Percentiles rank a stretch among this genome's conserved stretches.
Conservation (phyloP, 2,888 invertebrate species). For the Erebia epiphron region DNA sequence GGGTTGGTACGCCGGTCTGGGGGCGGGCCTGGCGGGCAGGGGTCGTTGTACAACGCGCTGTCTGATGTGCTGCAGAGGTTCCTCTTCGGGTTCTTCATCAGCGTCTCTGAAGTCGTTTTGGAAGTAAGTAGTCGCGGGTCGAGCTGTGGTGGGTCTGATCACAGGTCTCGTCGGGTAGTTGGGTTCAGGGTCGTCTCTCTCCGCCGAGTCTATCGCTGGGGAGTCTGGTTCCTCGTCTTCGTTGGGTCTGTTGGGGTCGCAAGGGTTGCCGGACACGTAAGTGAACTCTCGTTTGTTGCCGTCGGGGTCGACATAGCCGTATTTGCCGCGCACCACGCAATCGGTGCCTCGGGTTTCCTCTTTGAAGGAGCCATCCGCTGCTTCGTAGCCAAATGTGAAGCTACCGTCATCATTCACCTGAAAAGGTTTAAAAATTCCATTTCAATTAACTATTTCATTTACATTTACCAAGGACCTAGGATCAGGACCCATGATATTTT, state of each 20-base stretch:
- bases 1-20: conserved; percentile 72
- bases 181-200: conserved; percentile 86
- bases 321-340: conserved; percentile 93
- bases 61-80: conserved; percentile 73
- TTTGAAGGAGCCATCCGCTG: conserved; percentile 93
- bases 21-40: conserved; percentile 50
- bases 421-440: conserved; percentile 40
- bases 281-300: conserved; percentile 94
- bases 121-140: conserved; percentile 86
- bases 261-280: conserved; percentile 93
- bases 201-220: conserved; percentile 80
- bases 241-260: conserved; percentile 91
- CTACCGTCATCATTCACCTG: conserved; percentile 91
- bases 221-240: conserved; percentile 85
- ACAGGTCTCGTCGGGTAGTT: conserved; percentile 78
- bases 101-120: conserved; percentile 87
- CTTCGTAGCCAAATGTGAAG: conserved; percentile 93
- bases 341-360: conserved; percentile 93
- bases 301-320: conserved; percentile 93
- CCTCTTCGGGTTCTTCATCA: conserved; percentile 83
- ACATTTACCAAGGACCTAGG: no score
- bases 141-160: conserved; percentile 73
- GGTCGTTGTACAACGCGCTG: conserved; percentile 75
- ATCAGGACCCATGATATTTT: no score
- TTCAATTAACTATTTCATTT: background rate